Conservation (phyloP, 2,113 vertebrate species). For the Callithrix jacchus region DNA sequence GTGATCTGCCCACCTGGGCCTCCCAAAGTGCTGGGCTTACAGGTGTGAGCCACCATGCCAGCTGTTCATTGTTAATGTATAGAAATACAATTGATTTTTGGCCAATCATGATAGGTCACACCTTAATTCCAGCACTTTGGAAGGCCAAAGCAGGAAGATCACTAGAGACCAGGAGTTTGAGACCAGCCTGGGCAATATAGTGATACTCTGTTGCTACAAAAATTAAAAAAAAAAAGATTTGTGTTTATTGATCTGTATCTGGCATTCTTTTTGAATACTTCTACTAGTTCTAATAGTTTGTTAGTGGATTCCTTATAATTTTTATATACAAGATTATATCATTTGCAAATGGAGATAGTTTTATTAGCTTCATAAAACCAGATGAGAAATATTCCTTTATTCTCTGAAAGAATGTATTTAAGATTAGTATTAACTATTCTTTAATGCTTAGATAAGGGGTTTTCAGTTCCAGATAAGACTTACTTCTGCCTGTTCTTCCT, state of each 20-base stretch:
- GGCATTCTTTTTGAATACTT: not conserved
- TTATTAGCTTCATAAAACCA: not conserved
- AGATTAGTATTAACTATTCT: not conserved
- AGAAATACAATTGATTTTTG: no score
- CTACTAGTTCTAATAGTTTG: not conserved
- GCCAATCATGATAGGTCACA: no score
- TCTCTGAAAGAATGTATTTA: not conserved
- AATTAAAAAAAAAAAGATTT: not conserved
- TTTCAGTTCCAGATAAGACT: not conserved
- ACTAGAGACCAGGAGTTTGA: no score
- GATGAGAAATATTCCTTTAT: not conserved
- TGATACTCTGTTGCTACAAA: no score
- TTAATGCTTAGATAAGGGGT: not conserved
- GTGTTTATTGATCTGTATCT: not conserved
- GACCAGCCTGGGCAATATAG: no score
- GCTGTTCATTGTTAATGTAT: not conserved
- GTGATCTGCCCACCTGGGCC: no score
- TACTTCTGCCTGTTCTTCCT: not conserved
- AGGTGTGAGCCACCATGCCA: rapidly evolving
- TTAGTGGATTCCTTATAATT: not conserved
- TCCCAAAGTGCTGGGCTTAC: no score
- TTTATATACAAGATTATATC: not conserved
- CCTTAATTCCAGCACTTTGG: no score
- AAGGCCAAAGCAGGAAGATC: no score
- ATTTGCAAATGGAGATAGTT: not conserved